phyloP scores from a whole-genome alignment of 2,113 vertebrate species.

The Siniperca chuatsi region DNA sequence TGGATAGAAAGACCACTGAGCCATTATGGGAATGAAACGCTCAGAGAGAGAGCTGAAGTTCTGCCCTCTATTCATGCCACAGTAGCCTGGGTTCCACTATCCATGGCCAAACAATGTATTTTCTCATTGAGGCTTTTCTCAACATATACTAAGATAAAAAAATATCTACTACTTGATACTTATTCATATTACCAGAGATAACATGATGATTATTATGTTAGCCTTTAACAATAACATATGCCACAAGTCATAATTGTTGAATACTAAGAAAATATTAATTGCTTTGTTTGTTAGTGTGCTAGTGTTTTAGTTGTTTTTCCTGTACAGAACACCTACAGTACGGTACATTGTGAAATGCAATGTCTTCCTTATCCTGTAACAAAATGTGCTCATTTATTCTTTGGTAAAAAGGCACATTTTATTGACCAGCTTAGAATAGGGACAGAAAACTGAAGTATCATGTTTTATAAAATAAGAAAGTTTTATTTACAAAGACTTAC shows the following conservation, averaged over 20 bases:
- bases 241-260: background rate
- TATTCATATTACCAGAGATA: background rate
- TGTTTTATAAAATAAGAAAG: background rate
- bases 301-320: background rate
- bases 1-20: background rate
- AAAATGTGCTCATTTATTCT: background rate
- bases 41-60: background rate
- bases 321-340: fast-evolving
- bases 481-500: background rate
- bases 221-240: background rate
- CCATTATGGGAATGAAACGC: background rate
- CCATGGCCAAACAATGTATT: background rate
- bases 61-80: background rate
- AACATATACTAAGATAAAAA: background rate
- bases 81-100: too few species aligned
- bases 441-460: background rate
- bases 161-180: background rate
- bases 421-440: background rate
- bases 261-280: background rate
- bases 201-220: background rate
- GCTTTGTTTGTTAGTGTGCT: background rate
- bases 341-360: background rate
- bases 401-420: background rate
- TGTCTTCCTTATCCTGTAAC: background rate
- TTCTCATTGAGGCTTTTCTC: background rate